Evolutionary conservation across 2,113 vertebrate species (phyloP).

Genomic region (Hepsetus odoe): DNA sequence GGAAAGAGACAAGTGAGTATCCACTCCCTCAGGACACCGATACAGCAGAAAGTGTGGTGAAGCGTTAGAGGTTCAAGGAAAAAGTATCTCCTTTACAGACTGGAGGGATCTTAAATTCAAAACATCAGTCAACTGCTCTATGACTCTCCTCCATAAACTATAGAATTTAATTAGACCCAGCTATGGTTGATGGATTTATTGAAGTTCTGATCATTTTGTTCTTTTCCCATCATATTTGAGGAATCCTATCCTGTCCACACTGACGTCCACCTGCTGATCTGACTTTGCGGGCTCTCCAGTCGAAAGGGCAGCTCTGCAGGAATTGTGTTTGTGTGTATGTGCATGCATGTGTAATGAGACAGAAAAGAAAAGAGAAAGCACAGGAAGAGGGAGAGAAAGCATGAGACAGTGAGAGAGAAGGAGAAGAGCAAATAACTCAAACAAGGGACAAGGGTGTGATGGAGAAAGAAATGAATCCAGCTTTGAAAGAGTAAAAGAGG

Average conservation of each 20-base stretch:
- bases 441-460: background rate
- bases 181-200: slow-evolving; percentile 21
- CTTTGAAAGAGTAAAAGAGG: slow-evolving; percentile 40
- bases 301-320: slow-evolving; percentile 20
- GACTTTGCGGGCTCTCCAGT: slow-evolving; percentile 20
- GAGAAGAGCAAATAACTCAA: slow-evolving; percentile 20
- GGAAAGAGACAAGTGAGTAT: slow-evolving; percentile 12
- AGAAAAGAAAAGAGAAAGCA: slow-evolving; percentile 5
- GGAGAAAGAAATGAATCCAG: slow-evolving; percentile 17
- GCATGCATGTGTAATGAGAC: slow-evolving; percentile 22
- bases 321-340: slow-evolving; percentile 19
- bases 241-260: slow-evolving; percentile 21
- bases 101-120: slow-evolving; percentile 44
- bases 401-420: background rate
- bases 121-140: slow-evolving; percentile 12
- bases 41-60: background rate
- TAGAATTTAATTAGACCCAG: slow-evolving; percentile 32
- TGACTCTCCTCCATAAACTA: background rate
- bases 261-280: slow-evolving; percentile 27
- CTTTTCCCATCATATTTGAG: background rate
- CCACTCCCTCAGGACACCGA: background rate
- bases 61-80: slow-evolving; percentile 12
- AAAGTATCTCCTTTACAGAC: slow-evolving; percentile 3
- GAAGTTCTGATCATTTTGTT: slow-evolving; percentile 16
- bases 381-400: background rate